phyloP scores from a whole-genome alignment of 2,113 vertebrate species.

The Planiliza haematocheilus region DNA sequence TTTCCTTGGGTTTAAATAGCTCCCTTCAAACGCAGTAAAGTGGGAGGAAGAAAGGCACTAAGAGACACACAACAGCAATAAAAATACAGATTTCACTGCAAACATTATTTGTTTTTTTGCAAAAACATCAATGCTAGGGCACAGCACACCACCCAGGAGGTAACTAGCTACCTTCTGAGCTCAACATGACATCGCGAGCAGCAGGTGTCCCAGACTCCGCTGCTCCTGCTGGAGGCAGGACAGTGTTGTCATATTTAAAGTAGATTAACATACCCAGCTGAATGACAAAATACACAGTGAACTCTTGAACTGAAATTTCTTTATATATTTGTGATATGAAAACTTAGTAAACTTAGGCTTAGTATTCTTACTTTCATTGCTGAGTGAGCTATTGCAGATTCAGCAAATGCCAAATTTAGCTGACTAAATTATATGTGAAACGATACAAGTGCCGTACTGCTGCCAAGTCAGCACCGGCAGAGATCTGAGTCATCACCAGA shows the following conservation, averaged over 20 bases:
- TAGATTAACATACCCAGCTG: neutral
- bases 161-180: conserved; percentile 79
- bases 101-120: neutral
- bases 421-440: conserved; percentile 4
- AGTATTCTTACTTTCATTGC: too few species aligned
- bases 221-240: conserved; percentile 58
- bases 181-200: conserved; percentile 75
- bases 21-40: neutral
- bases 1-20: neutral
- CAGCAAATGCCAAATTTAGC: conserved; percentile 2
- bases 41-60: neutral
- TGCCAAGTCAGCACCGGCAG: neutral
- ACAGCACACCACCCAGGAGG: conserved; percentile 59
- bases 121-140: conserved; percentile 1
- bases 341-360: too few species aligned
- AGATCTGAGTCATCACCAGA: neutral
- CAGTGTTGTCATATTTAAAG: conserved; percentile 27
- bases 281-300: neutral
- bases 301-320: neutral
- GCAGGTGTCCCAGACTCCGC: conserved; percentile 43
- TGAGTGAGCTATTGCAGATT: neutral
- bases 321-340: too few species aligned
- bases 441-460: neutral
- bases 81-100: conserved; percentile 44
- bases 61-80: conserved; percentile 7